A percentile compares a stretch with the other conserved stretches of the same genome.
phyloP scores from a whole-genome alignment of 2,113 vertebrate species.

The Morphnarchus princeps region DNA sequence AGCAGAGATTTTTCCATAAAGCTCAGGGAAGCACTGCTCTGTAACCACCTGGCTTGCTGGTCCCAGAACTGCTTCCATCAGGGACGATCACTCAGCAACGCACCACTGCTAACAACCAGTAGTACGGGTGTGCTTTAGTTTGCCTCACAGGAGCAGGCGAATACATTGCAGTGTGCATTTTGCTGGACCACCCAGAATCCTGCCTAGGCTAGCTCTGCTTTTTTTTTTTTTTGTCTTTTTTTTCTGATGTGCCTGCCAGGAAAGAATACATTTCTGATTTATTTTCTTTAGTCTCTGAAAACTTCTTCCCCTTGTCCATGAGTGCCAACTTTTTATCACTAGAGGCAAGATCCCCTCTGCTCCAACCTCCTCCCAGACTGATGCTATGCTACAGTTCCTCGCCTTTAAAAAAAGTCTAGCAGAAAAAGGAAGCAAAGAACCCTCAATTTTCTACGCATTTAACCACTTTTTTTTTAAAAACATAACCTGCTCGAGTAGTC shows the following conservation, averaged over 20 bases:
- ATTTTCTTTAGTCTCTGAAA: background rate
- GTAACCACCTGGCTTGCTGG: background rate
- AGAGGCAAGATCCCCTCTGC: background rate
- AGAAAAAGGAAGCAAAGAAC: background rate
- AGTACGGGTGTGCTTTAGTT: rapidly evolving
- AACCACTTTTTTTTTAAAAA: background rate
- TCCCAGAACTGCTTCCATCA: background rate
- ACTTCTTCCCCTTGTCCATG: background rate
- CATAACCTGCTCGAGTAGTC: background rate
- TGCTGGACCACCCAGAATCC: background rate
- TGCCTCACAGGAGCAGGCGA: background rate
- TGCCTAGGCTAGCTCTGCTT: background rate
- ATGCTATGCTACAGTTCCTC: background rate
- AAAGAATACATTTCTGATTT: background rate
- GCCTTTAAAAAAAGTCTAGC: background rate
- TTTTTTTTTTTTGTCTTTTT: background rate
- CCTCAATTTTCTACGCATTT: background rate
- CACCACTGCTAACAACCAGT: background rate
- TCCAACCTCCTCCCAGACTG: background rate
- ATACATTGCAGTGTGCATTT: background rate
- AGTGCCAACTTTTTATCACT: background rate
- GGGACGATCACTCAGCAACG: background rate
- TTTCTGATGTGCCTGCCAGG: background rate
- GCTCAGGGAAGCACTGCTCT: background rate
- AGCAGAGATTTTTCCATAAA: background rate